Conservation (phyloP, 2,888 invertebrate species). For the Tetrapedia diversipes region DNA sequence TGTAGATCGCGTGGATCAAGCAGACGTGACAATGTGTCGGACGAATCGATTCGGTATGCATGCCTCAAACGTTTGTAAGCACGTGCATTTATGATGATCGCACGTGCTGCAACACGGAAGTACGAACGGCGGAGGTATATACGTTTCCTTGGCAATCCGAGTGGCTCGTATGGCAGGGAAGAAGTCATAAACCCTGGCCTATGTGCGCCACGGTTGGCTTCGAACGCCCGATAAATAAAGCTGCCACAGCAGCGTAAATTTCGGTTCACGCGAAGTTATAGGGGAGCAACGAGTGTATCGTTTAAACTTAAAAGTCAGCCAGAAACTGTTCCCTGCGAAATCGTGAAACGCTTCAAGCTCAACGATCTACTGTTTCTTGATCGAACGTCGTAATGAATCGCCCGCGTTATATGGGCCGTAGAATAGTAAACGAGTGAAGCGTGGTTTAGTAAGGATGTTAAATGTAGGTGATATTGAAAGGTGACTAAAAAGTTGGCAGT, state of each 20-base stretch:
- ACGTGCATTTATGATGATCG: constrained; percentile 59
- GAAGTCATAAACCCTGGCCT: constrained; percentile 52
- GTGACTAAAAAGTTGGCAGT: too few species aligned
- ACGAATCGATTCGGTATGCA: constrained; percentile 46
- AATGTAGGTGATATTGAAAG: too few species aligned
- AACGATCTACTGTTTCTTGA: background rate
- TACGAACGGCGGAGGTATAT: constrained; percentile 22
- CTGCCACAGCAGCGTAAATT: constrained; percentile 40
- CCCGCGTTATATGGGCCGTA: too few species aligned
- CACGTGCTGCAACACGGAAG: constrained; percentile 48
- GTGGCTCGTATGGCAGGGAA: constrained; percentile 33
- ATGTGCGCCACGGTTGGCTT: constrained; percentile 25
- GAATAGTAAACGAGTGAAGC: too few species aligned
- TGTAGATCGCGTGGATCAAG: too few species aligned
- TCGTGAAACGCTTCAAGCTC: background rate
- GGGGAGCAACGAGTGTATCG: constrained; percentile 39
- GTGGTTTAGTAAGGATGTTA: too few species aligned
- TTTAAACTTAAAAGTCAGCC: constrained; percentile 23
- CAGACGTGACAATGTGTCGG: constrained; percentile 30
- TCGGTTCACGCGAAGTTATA: constrained; percentile 42
- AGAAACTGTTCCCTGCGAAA: constrained; percentile 3
- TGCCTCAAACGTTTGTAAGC: constrained; percentile 45
- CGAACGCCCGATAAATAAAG: constrained; percentile 58
- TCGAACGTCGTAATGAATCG: background rate
- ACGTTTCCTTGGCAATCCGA: constrained; percentile 56